phyloP scores from a whole-genome alignment of 2,797 vertebrate genomes.

The Pelobates cultripes region DNA sequence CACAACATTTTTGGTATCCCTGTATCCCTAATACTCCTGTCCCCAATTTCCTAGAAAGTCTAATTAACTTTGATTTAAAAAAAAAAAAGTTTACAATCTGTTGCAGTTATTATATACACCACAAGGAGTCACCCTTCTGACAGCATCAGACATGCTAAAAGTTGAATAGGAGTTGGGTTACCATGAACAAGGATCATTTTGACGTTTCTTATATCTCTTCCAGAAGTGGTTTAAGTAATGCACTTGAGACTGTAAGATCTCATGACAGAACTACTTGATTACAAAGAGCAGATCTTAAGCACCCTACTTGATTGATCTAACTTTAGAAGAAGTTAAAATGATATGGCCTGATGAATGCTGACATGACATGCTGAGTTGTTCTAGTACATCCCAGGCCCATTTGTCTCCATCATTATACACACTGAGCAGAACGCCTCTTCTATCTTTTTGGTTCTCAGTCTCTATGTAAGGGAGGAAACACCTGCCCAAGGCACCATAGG shows the following conservation, averaged over 20 bases:
- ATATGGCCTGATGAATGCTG: slow-evolving; percentile 19
- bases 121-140: slow-evolving; percentile 22
- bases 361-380: slow-evolving; percentile 37
- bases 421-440: slow-evolving; percentile 18
- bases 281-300: slow-evolving; percentile 30
- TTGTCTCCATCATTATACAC: slow-evolving; percentile 25
- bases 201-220: slow-evolving; percentile 20
- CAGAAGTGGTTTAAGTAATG: background rate
- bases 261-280: slow-evolving; percentile 33
- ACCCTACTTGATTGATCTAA: slow-evolving; percentile 28
- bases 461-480: slow-evolving; percentile 30
- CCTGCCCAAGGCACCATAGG: slow-evolving; percentile 36
- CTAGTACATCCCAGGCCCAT: background rate
- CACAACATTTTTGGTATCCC: no score
- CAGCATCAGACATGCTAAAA: background rate
- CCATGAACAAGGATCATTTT: slow-evolving; percentile 1
- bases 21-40: no score
- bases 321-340: slow-evolving; percentile 22
- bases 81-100: no score
- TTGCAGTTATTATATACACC: slow-evolving; percentile 1
- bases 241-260: slow-evolving; percentile 25
- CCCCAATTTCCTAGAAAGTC: no score
- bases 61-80: no score
- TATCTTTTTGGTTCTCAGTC: background rate
- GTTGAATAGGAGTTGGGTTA: slow-evolving; percentile 17